Evolutionary conservation across 2,888 invertebrate genomes (phyloP), one percentile per base, ranked within the genome.

Genomic region (Dynastes tityus): DNA sequence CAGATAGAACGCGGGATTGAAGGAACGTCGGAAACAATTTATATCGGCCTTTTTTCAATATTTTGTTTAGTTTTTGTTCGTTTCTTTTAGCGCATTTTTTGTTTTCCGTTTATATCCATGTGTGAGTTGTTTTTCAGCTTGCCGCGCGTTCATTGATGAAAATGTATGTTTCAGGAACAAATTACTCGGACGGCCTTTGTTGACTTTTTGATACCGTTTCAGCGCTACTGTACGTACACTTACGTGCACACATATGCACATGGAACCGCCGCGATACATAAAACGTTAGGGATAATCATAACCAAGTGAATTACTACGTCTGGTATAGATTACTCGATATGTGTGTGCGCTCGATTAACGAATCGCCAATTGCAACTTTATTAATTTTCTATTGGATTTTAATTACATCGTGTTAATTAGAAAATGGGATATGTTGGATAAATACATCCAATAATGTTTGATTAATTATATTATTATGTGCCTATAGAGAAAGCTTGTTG

Each of bases 21-120:
- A 73, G 73, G 73, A 73, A 73, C 61, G 73, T 58, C 73, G 73
- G 73, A 73, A 73, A 73, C 73, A 73, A 73, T 73, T 73, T 73
- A 58, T 73, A 58, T 73, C 73, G 58, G 40, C 55, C 73, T 73
- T 73, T 73, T 73, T 73, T 58, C 55, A 71, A 71, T 71, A 58
- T 58, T 58, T 73, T 70, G 51, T 64, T 70, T 70, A 53, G 27
- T 70, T 70, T 53, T 16, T 73, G 73, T 73, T 73, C 40, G 32
- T 40, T 58, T 73, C 55, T 73, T 73, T 73, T 58, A 16, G 29
- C 16, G 13, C 73, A 40, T 55, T 73, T 55, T 58, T 29, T 58
- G 58, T 37, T 73, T 73, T 58, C 58, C 22, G 58, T 73, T 16
- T 40, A 58, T 22, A 22, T 58, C n/a, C 22, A 22, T 58, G 55